These are phyloP conservation scores for Ascaphus truei DNA, from an alignment of 2,113 vertebrate genomes.

Conservation along the genomic window DNA sequence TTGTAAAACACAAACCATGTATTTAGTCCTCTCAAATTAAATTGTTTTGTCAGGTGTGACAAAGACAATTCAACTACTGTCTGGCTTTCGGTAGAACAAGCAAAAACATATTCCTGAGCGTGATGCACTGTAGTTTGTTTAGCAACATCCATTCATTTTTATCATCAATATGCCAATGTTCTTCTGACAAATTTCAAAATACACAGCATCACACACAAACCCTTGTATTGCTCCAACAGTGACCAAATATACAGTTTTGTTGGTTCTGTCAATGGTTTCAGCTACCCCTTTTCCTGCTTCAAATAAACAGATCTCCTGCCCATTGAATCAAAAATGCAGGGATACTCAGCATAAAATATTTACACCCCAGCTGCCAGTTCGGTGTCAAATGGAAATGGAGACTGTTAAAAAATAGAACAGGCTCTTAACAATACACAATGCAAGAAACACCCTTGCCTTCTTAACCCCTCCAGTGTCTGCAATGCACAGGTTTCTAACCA, in stretches of 20 bases:
- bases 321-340: slow-evolving; percentile 36
- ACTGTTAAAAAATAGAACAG: slow-evolving; percentile 83
- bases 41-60: background rate
- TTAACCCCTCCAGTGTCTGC: no score
- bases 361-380: slow-evolving; percentile 74
- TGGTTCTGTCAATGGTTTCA: no score
- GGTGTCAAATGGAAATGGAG: slow-evolving; percentile 79
- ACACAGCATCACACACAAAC: no score
- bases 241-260: no score
- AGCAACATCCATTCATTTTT: background rate
- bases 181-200: no score
- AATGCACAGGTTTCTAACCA: no score
- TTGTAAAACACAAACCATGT: background rate
- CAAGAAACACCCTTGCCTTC: no score
- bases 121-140: background rate
- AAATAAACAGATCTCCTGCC: slow-evolving; percentile 25
- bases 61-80: background rate
- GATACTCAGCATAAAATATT: slow-evolving; percentile 72
- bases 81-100: background rate
- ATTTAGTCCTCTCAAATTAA: background rate
- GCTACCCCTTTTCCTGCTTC: background rate
- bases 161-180: background rate
- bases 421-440: slow-evolving; percentile 46
- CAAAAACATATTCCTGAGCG: background rate
- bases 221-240: no score